A percentile compares a stretch with the other conserved stretches of the same genome.
Evolutionary conservation across 2,113 vertebrate species (phyloP).

Genomic region (Corythaixoides concolor): DNA sequence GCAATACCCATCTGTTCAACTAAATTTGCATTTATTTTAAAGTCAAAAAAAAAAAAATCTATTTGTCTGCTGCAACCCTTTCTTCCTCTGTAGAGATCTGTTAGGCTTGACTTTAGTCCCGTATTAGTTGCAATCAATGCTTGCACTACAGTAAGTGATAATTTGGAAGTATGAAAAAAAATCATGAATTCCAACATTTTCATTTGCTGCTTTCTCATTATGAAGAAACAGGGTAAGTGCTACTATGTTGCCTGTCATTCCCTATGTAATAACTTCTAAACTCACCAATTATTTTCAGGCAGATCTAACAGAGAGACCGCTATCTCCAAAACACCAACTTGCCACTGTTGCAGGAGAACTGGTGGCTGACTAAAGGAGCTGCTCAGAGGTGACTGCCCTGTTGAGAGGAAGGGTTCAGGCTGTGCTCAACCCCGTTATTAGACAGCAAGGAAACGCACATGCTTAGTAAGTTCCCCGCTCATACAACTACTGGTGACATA

Average conservation of each 20-base stretch:
- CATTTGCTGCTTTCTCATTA: not conserved
- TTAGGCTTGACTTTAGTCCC: not conserved
- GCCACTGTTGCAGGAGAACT: not conserved
- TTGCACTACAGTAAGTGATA: not conserved
- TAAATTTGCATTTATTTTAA: not conserved
- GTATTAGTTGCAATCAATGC: not conserved
- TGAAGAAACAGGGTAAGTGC: not conserved
- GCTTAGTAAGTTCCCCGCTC: not conserved
- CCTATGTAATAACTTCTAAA: not conserved
- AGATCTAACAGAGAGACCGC: accelerated
- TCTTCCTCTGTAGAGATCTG: not conserved
- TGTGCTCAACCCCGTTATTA: not conserved
- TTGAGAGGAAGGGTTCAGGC: not conserved
- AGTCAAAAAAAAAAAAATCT: not conserved
- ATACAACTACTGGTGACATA: not conserved
- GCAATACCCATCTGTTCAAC: not conserved
- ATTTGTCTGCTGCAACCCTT: not conserved
- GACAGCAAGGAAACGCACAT: not conserved
- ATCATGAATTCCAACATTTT: not conserved
- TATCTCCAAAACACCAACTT: not conserved
- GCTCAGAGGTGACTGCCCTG: not conserved
- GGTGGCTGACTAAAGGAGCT: not conserved
- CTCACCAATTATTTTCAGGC: not conserved
- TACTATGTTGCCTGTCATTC: not conserved
- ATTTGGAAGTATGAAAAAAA: not conserved